A percentile compares a stretch with the other conserved stretches of the same genome.
These are phyloP conservation scores for Catharus fuscescens DNA, from an alignment of 2,113 vertebrate genomes.

Conservation along the genomic window DNA sequence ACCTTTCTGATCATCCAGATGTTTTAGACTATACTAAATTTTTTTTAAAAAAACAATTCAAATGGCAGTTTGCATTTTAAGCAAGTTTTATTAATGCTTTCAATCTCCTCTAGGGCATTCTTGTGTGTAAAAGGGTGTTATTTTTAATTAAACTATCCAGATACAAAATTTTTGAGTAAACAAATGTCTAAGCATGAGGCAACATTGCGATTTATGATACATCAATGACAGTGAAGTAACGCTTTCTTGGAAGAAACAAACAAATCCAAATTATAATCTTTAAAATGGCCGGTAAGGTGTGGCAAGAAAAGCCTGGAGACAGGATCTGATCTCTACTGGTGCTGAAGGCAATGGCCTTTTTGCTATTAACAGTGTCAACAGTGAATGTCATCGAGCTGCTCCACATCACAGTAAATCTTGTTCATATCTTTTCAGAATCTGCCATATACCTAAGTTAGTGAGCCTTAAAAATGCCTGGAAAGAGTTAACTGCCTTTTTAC, in stretches of 20 bases:
- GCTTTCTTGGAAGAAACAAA: background rate
- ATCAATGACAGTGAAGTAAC: background rate
- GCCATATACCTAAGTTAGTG: background rate
- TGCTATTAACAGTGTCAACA: background rate
- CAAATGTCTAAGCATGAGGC: background rate
- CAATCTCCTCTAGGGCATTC: background rate
- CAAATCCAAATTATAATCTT: background rate
- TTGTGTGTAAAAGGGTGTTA: background rate
- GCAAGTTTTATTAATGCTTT: background rate
- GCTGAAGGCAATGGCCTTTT: background rate
- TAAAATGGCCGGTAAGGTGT: background rate
- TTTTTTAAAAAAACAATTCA: background rate
- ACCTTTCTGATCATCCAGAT: background rate
- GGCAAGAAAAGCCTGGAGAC: background rate
- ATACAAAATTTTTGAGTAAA: background rate
- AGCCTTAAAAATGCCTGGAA: background rate
- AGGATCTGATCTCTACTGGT: background rate
- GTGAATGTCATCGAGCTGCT: background rate
- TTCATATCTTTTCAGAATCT: background rate
- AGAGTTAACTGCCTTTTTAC: background rate
- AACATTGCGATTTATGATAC: background rate
- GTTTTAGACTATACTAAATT: background rate
- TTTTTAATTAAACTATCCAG: background rate
- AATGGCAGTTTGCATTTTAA: background rate
- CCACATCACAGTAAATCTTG: background rate